Evolutionary conservation across 2,113 vertebrate species (phyloP).

Genomic region (Cavia aperea): DNA sequence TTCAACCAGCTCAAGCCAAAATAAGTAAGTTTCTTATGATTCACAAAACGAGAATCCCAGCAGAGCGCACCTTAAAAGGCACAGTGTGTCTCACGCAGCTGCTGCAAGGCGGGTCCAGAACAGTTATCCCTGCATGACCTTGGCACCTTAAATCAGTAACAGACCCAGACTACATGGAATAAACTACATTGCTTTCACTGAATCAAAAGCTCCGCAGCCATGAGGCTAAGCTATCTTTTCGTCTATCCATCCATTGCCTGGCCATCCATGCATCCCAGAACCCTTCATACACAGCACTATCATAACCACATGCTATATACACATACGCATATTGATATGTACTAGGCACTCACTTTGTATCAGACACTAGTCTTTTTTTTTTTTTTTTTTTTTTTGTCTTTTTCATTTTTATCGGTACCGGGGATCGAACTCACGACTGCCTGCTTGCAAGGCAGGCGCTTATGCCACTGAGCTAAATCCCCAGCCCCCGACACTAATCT

Average conservation of each 20-base stretch:
- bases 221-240: background rate
- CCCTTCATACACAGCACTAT: background rate
- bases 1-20: slow-evolving; percentile 17
- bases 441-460: too few relatives aligned
- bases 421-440: too few relatives aligned
- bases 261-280: background rate
- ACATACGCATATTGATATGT: too few relatives aligned
- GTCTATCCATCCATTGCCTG: background rate
- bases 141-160: slow-evolving; percentile 44
- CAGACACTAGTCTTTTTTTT: background rate
- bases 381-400: too few relatives aligned
- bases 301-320: background rate
- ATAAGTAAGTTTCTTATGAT: slow-evolving; percentile 33
- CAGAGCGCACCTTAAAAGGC: slow-evolving; percentile 9
- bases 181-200: background rate
- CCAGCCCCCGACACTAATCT: background rate
- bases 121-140: slow-evolving; percentile 46
- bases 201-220: background rate
- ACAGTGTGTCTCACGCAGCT: slow-evolving; percentile 31
- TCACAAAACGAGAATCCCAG: slow-evolving; percentile 35
- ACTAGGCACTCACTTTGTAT: background rate
- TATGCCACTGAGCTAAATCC: too few relatives aligned
- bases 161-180: background rate
- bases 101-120: slow-evolving; percentile 27
- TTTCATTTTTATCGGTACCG: too few relatives aligned